Base-by-base conservation (phyloP, 2,888 invertebrate species). In the Mesorhabditis sp. region DNA sequence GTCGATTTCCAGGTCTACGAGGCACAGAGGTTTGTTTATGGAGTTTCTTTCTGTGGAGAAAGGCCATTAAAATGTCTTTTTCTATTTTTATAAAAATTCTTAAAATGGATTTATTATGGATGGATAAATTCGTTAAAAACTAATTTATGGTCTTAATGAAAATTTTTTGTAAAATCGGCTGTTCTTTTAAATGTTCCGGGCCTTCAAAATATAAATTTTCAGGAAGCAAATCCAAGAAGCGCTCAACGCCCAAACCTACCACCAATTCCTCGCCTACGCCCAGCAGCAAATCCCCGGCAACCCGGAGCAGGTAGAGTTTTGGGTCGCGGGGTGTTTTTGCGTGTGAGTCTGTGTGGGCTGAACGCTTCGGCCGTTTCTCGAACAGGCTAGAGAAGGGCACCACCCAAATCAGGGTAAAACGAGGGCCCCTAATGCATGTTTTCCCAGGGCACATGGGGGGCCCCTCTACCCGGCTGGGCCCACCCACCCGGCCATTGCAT, bases 211-310 rank as follows among this genome's bases (percentile, higher is more conserved):
- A 28, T 28, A 28, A 28, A 28, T 28, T 28, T 67, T 67, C 71
- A 82, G 82, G 74, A 83, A 86, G 75, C 92, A 93, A 87, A 92
- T 98, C 84, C 94, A 97, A 88, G 94, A 95, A 86, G 95, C 95
- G 3, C 89, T 98, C 15, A 98, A 98, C 87, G 92, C 93, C 83
- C 89, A 89, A 77, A 89, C 89, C 7, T 95, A 92, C 86, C 90
- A 90, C 76, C 94, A 95, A 86, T 94, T 94, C 86, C 90, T 91
- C 85, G 90, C 91, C 71, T 95, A 98, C 87, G 94, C 97, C 0
- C 93, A 95, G 82, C 95, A 96, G 86, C 97, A 97, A 86, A 90
- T 88, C 82, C 90, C 90, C 28, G 89, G 89, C 62, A 89, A 90
- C 83, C 87, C 88, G 58, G 89, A 89, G 73, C 89, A 90, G 88